A percentile compares a stretch with the other conserved stretches of the same genome.
Evolutionary conservation across 2,888 invertebrate genomes (phyloP).

Genomic region (Parthenolecanium corni): DNA sequence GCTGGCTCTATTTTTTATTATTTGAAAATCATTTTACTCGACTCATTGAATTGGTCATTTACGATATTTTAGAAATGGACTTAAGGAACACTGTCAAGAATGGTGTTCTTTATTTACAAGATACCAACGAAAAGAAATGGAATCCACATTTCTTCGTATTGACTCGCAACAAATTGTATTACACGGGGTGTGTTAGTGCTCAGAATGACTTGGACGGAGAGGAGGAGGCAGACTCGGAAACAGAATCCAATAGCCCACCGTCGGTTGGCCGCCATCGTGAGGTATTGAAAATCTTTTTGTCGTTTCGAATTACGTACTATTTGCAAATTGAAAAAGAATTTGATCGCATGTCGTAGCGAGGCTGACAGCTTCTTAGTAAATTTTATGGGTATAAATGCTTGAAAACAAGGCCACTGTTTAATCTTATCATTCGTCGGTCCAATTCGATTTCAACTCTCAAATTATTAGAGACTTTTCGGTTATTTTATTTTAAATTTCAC

Average conservation of each 20-base stretch:
- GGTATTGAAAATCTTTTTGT: constrained; percentile 31
- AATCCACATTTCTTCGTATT: constrained; percentile 86
- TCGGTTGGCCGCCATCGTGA: constrained; percentile 46
- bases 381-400: too few relatives aligned
- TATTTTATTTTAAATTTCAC: too few relatives aligned
- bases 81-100: constrained; percentile 74
- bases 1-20: background rate
- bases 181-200: constrained; percentile 56
- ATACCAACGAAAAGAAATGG: constrained; percentile 82
- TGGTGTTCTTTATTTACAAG: constrained; percentile 78
- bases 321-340: too few relatives aligned
- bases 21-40: background rate
- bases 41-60: background rate
- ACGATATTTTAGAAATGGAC: constrained; percentile 54
- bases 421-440: too few relatives aligned
- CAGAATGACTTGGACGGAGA: constrained; percentile 44
- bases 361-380: too few relatives aligned
- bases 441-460: too few relatives aligned
- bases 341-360: too few relatives aligned
- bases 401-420: too few relatives aligned
- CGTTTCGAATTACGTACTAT: background rate
- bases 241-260: constrained; percentile 36
- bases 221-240: constrained; percentile 43
- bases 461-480: too few relatives aligned
- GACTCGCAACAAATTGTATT: constrained; percentile 76